Evolutionary conservation across 1,140 invertebrate genomes (phyloP), one percentile per base, ranked within the genome.

Genomic region (Bombus ignitus): DNA sequence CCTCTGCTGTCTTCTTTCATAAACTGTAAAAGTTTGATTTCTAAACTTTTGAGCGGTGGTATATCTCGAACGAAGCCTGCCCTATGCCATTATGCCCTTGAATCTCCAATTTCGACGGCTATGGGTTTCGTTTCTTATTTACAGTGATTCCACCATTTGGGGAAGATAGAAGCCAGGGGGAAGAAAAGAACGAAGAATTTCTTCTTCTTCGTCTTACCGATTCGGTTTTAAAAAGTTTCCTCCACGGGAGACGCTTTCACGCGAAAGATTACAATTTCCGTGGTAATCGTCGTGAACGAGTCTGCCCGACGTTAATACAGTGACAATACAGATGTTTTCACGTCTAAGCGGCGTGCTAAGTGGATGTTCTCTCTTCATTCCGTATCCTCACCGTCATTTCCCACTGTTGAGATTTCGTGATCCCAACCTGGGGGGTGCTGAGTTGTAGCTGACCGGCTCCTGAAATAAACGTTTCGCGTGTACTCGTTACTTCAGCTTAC

Each of bases 241-340:
- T 10, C 86, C 77, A 37, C 85, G 72, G 88, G 81, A 53, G 85
- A 42, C 44, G 80, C 53, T 84, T 80, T 37, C 71, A 70, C 76
- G 89, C 35, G 53, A 79, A 86, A 88, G 90, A 91, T 89, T 85
- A 91, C 76, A 87, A 90, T 89, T 91, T 91, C 77, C 77, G 68
- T 77, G 88, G 86, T 81, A 91, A 91, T 91, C 86, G 86, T 85
- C 39, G 83, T 42, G 81, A 42, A 79, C 32, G 71, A 75, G 44
- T 85, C 57, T 59, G 70, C 65, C 53, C 53, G 84, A 80, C 80
- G 89, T 87, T 93, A 93, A 93, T 93, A 74, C 92, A 88, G 85
- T 81, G 89, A 93, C 92, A 93, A 93, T 93, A 92, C 92, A 92
- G 89, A 93, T 93, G 92, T 93, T 93, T 93, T 93, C 92, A 90